Conservation (phyloP, 92 coral and sea anemone species). For the Diadumene lineata region DNA sequence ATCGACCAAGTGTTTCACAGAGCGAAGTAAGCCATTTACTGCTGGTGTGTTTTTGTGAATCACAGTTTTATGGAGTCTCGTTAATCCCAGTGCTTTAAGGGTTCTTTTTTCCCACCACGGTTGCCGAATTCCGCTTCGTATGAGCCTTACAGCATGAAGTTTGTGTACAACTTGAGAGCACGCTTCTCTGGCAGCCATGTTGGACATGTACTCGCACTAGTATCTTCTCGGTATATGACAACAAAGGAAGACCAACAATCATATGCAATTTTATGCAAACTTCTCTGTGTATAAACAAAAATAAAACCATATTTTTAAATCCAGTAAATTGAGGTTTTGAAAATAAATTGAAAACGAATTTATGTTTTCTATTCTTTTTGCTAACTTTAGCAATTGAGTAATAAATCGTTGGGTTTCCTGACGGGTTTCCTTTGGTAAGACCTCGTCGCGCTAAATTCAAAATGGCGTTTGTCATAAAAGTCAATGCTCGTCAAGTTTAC, state of each 20-base stretch:
- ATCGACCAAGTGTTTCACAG: slow-evolving; percentile 82
- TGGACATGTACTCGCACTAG: slow-evolving; percentile 29
- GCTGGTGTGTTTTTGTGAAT: slow-evolving; percentile 91
- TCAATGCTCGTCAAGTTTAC: not conserved
- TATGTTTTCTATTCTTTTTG: not conserved
- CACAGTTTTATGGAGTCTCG: slow-evolving; percentile 82
- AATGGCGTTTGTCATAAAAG: slow-evolving; percentile 14
- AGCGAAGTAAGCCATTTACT: slow-evolving; percentile 80
- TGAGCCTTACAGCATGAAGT: slow-evolving; percentile 87
- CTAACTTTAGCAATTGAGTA: not conserved
- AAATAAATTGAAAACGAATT: not conserved
- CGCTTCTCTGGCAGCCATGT: slow-evolving; percentile 73
- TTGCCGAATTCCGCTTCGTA: slow-evolving; percentile 84
- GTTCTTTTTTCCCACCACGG: slow-evolving; percentile 99
- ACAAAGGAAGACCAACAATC: slow-evolving; percentile 23
- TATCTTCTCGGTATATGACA: not conserved
- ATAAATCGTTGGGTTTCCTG: not conserved
- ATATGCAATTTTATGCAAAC: too few species aligned
- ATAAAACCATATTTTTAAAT: too few species aligned
- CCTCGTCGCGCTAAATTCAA: not conserved
- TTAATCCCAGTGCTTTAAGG: slow-evolving; percentile 80
- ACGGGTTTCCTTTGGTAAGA: not conserved
- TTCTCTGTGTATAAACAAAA: not conserved
- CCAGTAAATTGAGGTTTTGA: not conserved
- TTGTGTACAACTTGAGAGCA: slow-evolving; percentile 52